phyloP scores from a whole-genome alignment of 2,888 invertebrate species.

The Gymnocheta viridis region DNA sequence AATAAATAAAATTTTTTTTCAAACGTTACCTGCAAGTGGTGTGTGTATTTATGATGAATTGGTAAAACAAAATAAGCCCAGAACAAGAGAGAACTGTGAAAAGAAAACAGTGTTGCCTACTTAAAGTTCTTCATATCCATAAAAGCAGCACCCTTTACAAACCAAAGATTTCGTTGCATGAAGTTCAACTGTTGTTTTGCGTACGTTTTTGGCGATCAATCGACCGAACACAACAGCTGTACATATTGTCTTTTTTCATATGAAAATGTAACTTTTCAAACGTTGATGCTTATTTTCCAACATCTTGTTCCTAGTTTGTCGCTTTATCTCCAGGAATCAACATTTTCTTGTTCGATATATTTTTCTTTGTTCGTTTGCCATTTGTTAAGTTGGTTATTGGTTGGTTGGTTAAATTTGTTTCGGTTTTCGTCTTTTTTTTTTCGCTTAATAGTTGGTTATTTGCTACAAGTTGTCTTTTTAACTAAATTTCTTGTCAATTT shows the following conservation, averaged over 20 bases:
- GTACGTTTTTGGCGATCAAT: slow-evolving; percentile 4
- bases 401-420: slow-evolving; percentile 32
- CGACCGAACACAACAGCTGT: not conserved
- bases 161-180: not conserved
- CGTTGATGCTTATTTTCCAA: slow-evolving; percentile 9
- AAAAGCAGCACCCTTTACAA: not conserved
- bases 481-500: slow-evolving; percentile 70
- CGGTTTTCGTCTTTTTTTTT: not conserved
- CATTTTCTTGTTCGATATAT: slow-evolving; percentile 9
- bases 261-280: slow-evolving; percentile 46
- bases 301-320: slow-evolving; percentile 10
- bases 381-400: slow-evolving; percentile 40
- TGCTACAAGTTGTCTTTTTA: slow-evolving; percentile 70
- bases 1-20: too few species aligned
- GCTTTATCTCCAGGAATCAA: slow-evolving; percentile 26
- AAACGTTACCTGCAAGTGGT: too few species aligned
- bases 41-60: too few species aligned
- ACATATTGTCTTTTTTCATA: slow-evolving; percentile 20
- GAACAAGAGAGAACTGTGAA: not conserved
- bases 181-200: slow-evolving; percentile 1
- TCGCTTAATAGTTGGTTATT: slow-evolving; percentile 60
- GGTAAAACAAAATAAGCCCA: not conserved
- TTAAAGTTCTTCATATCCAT: not conserved
- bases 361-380: slow-evolving; percentile 4
- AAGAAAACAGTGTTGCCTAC: not conserved